Percentiles rank a stretch among this genome's conserved stretches.
Conservation (phyloP, 2,888 invertebrate species). For the Dicranocentrus wangi region DNA sequence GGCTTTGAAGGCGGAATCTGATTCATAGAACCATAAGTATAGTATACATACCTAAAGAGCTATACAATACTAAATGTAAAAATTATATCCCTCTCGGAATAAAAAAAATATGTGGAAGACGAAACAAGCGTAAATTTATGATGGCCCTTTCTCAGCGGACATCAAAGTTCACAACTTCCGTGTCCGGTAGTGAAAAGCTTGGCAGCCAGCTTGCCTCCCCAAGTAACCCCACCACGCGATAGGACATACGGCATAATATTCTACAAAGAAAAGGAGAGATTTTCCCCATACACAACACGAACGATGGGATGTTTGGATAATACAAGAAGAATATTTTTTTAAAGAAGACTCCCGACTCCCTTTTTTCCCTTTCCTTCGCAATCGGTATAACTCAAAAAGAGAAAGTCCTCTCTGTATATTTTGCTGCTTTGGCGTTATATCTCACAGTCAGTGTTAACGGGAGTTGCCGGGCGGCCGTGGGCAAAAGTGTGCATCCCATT, state of each 20-base stretch:
- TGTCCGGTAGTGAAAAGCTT: slow-evolving; percentile 64
- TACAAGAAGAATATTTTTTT: background rate
- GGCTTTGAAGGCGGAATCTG: no score
- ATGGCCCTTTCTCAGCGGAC: slow-evolving; percentile 63
- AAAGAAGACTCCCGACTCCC: no score
- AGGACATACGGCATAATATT: background rate
- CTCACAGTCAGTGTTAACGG: no score
- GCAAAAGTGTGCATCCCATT: slow-evolving; percentile 4
- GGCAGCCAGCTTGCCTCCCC: slow-evolving; percentile 37
- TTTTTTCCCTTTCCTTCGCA: no score
- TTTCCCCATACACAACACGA: no score
- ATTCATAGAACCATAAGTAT: no score
- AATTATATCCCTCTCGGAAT: no score
- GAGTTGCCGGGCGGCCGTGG: no score
- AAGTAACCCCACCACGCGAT: background rate
- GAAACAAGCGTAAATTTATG: slow-evolving; percentile 61
- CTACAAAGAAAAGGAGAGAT: background rate
- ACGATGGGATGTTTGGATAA: background rate
- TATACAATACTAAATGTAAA: no score
- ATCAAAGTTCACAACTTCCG: slow-evolving; percentile 73
- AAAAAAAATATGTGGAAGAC: background rate
- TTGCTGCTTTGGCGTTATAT: background rate
- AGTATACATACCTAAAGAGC: no score
- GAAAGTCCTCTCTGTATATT: background rate
- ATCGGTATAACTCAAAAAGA: slow-evolving; percentile 1